These are phyloP conservation scores for Agrenia bidenticulata DNA, from an alignment of 2,888 invertebrate genomes.

Conservation along the genomic window DNA sequence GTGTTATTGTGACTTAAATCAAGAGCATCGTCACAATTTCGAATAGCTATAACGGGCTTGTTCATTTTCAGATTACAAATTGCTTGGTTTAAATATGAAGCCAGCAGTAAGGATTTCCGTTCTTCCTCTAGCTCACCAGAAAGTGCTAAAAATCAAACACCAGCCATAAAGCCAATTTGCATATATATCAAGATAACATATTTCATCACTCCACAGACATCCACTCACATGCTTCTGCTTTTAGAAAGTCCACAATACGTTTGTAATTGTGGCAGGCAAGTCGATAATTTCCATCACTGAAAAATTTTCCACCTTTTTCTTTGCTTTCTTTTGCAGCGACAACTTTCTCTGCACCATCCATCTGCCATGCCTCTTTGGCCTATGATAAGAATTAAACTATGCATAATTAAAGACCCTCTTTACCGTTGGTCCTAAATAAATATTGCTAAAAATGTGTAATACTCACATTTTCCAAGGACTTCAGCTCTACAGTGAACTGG, in stretches of 20 bases:
- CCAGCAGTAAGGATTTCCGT: slow-evolving; percentile 64
- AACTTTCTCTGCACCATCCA: slow-evolving; percentile 75
- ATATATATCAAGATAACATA: too few relatives aligned
- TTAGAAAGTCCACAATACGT: slow-evolving; percentile 69
- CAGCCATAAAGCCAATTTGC: not conserved
- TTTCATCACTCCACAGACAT: not conserved
- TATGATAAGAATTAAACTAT: slow-evolving; percentile 56
- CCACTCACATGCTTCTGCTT: slow-evolving; percentile 60
- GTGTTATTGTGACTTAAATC: slow-evolving; percentile 73
- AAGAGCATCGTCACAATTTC: slow-evolving; percentile 75
- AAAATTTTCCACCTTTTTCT: slow-evolving; percentile 86
- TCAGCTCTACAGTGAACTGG: slow-evolving; percentile 78
- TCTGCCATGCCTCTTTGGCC: slow-evolving; percentile 77
- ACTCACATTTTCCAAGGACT: slow-evolving; percentile 76
- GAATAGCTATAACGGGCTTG: slow-evolving; percentile 68
- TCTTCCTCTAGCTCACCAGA: slow-evolving; percentile 59
- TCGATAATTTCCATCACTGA: slow-evolving; percentile 73
- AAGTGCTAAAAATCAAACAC: slow-evolving; percentile 23
- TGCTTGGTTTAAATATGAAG: slow-evolving; percentile 77
- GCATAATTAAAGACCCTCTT: slow-evolving; percentile 10
- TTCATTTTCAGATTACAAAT: slow-evolving; percentile 75
- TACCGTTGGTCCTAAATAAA: not conserved
- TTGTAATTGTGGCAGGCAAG: slow-evolving; percentile 86
- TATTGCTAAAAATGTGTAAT: not conserved
- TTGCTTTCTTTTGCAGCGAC: slow-evolving; percentile 80